These are phyloP conservation scores for Phylloscopus trochilus DNA, from an alignment of 2,113 vertebrate species.

Conservation along the genomic window DNA sequence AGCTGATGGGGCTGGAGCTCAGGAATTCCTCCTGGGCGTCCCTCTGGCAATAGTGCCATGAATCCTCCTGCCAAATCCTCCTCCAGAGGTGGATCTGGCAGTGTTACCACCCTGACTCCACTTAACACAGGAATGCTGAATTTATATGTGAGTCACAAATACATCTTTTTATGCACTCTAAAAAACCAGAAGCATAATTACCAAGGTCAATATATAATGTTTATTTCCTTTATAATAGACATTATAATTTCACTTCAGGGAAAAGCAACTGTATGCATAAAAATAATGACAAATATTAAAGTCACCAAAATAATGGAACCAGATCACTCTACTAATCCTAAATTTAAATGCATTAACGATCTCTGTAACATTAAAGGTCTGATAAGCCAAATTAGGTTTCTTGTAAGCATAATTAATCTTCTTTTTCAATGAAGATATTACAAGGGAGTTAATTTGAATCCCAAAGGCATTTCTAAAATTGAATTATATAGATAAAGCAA, in stretches of 20 bases:
- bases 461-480: constrained; percentile 81
- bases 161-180: constrained; percentile 73
- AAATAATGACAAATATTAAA: constrained; percentile 82
- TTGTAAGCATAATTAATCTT: constrained; percentile 85
- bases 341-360: constrained; percentile 82
- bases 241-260: constrained; percentile 76
- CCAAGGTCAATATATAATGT: constrained; percentile 81
- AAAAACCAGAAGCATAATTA: constrained; percentile 77
- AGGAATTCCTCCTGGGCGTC: neutral
- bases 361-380: constrained; percentile 81
- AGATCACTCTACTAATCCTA: constrained; percentile 76
- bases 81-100: neutral
- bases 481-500: constrained; percentile 84
- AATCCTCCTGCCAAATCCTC: neutral
- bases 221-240: constrained; percentile 79
- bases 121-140: constrained; percentile 1
- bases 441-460: constrained; percentile 79
- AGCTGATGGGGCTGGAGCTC: neutral
- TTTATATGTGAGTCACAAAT: constrained; percentile 68
- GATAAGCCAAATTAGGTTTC: constrained; percentile 85
- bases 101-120: neutral
- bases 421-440: constrained; percentile 83
- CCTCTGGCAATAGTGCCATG: rapidly evolving
- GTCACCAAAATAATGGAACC: constrained; percentile 73
- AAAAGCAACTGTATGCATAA: constrained; percentile 73